Evolutionary conservation across 2,888 invertebrate genomes (phyloP).

Genomic region (Chesias legatella): DNA sequence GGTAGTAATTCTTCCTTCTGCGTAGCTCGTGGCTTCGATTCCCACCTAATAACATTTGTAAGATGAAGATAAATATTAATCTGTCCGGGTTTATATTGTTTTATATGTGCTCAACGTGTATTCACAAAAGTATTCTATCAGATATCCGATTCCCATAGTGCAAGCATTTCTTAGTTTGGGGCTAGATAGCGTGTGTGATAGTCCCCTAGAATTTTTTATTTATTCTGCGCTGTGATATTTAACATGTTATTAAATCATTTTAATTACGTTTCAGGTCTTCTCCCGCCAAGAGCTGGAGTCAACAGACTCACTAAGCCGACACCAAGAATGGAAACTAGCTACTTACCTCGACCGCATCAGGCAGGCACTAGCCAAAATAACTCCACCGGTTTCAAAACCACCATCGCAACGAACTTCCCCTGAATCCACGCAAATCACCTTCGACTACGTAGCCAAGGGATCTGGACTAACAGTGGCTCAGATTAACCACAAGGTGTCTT

Average conservation of each 20-base stretch:
- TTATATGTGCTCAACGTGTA: too few species aligned
- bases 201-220: too few species aligned
- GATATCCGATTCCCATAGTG: too few species aligned
- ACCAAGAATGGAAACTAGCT: conserved; percentile 79
- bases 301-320: conserved; percentile 65
- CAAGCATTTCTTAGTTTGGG: too few species aligned
- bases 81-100: too few species aligned
- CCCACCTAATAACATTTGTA: too few species aligned
- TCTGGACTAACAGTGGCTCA: conserved; percentile 82
- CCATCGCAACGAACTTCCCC: conserved; percentile 57
- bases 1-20: too few species aligned
- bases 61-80: background rate
- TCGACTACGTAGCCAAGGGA: conserved; percentile 81
- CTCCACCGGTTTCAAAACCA: conserved; percentile 62
- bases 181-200: too few species aligned
- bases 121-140: too few species aligned
- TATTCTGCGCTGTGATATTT: too few species aligned
- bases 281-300: conserved; percentile 77
- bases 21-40: too few species aligned
- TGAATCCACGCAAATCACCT: conserved; percentile 61
- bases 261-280: conserved; percentile 73
- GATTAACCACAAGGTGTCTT: conserved; percentile 74
- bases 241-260: conserved; percentile 1
- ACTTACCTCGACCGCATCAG: conserved; percentile 76
- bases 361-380: conserved; percentile 60